phyloP scores from a whole-genome alignment of 23 tunicate genomes.

The Halocynthia roretzi region DNA sequence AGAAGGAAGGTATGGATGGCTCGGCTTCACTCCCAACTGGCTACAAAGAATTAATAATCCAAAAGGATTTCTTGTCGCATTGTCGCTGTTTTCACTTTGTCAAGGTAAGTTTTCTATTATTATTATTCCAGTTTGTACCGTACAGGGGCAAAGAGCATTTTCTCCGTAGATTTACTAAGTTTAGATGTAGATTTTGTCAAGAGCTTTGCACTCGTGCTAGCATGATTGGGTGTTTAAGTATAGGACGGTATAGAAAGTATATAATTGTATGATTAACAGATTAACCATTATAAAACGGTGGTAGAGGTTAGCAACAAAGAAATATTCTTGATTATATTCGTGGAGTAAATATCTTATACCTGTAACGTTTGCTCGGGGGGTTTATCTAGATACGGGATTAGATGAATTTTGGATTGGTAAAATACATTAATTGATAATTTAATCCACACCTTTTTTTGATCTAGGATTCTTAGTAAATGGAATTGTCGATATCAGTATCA shows the following conservation, averaged over 20 bases:
- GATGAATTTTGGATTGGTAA: background rate
- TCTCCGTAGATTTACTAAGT: background rate
- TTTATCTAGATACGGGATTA: background rate
- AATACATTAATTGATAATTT: background rate
- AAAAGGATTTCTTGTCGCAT: constrained; percentile 59
- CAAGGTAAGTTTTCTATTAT: constrained; percentile 44
- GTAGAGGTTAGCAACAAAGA: too few relatives aligned
- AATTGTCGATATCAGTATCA: constrained; percentile 83
- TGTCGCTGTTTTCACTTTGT: constrained; percentile 52
- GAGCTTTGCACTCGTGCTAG: background rate
- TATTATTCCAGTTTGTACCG: background rate
- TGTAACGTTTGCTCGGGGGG: background rate
- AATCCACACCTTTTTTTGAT: background rate
- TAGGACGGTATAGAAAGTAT: too few relatives aligned
- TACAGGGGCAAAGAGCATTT: too few relatives aligned
- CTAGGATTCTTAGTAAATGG: constrained; percentile 96
- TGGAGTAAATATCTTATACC: background rate
- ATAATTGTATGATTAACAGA: too few relatives aligned
- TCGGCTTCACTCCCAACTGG: constrained; percentile 53
- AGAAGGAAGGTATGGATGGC: constrained; percentile 72
- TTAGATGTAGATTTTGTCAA: background rate
- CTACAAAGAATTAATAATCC: constrained; percentile 88
- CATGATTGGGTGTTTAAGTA: too few relatives aligned
- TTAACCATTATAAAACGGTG: too few relatives aligned
- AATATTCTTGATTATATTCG: background rate